Conservation (phyloP, 2,888 invertebrate species). For the Dorcus hopei region DNA sequence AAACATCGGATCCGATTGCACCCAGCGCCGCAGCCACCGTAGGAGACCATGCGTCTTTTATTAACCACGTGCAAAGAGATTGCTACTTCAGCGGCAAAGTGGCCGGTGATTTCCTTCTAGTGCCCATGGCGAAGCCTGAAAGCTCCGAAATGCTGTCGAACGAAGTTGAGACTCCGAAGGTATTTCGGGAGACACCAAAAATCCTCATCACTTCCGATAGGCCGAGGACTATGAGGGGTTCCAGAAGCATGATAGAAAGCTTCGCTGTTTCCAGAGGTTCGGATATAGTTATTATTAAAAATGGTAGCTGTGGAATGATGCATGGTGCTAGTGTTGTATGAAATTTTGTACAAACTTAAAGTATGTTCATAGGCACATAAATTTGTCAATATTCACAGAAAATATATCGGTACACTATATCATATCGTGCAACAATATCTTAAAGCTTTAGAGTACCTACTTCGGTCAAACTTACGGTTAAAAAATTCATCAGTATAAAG, state of each 20-base stretch:
- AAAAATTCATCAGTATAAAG: too few species aligned
- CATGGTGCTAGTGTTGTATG: conserved; percentile 43
- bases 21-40: conserved; percentile 46
- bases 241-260: conserved; percentile 45
- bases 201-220: conserved; percentile 31
- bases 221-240: conserved; percentile 32
- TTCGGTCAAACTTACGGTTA: too few species aligned
- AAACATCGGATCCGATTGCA: conserved; percentile 36
- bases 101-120: conserved; percentile 41
- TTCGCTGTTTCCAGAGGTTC: conserved; percentile 41
- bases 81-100: conserved; percentile 32
- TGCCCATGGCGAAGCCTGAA: conserved; percentile 45
- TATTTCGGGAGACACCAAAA: conserved; percentile 12
- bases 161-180: conserved; percentile 28
- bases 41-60: conserved; percentile 45
- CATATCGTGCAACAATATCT: too few species aligned
- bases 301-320: conserved; percentile 34
- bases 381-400: too few species aligned
- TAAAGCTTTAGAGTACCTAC: too few species aligned
- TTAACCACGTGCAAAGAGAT: conserved; percentile 42
- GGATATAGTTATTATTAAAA: conserved; percentile 42
- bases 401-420: too few species aligned
- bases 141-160: conserved; percentile 40
- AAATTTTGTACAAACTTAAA: conserved; percentile 7
- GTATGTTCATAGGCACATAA: neutral